phyloP scores from a whole-genome alignment of 2,888 invertebrate species.

The Dolichomitus sp. region DNA sequence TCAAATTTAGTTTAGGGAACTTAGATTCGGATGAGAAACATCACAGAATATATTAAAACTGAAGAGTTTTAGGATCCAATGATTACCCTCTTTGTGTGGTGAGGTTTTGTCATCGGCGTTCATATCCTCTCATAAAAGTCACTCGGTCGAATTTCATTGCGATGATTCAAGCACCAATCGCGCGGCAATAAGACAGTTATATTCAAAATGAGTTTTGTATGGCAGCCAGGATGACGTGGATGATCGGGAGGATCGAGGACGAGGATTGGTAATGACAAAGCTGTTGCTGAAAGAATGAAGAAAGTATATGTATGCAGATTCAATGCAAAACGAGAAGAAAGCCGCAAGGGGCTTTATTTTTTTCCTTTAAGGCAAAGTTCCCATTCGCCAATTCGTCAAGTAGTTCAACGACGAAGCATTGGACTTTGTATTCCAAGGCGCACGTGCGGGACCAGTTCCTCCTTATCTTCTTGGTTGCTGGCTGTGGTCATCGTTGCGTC shows the following conservation, averaged over 20 bases:
- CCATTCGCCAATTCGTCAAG: constrained; percentile 28
- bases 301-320: constrained; percentile 65
- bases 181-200: constrained; percentile 39
- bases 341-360: constrained; percentile 26
- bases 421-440: constrained; percentile 40
- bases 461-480: constrained; percentile 11
- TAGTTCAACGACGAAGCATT: not conserved
- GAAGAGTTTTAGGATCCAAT: not conserved
- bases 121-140: not conserved
- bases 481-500: constrained; percentile 30
- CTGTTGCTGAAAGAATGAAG: constrained; percentile 31
- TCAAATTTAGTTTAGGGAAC: no score
- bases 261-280: constrained; percentile 32
- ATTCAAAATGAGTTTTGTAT: constrained; percentile 56
- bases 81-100: not conserved
- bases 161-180: constrained; percentile 55
- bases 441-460: constrained; percentile 18
- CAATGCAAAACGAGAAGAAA: constrained; percentile 57
- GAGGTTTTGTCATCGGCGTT: constrained; percentile 2
- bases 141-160: constrained; percentile 21
- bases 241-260: constrained; percentile 54
- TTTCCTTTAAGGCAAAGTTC: constrained; percentile 15
- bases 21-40: not conserved
- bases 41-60: not conserved
- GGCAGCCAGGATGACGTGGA: constrained; percentile 35